Conservation (phyloP, 2,888 invertebrate species). For the Camptogramma bilineatum region DNA sequence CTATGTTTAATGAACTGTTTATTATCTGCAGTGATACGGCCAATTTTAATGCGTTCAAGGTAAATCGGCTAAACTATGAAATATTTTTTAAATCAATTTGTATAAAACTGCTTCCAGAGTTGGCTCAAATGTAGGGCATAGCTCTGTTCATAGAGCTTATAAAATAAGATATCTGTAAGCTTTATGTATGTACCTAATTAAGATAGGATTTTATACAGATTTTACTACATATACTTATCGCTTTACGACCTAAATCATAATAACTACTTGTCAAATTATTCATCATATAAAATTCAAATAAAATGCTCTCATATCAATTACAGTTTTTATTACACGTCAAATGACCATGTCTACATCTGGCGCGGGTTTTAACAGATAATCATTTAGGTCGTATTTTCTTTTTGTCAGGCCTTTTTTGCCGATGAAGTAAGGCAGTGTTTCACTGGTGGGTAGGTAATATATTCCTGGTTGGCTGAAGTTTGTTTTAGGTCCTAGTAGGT, state of each 20-base stretch:
- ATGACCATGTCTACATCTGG: conserved; percentile 66
- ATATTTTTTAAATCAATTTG: conserved; percentile 12
- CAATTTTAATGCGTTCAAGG: not conserved
- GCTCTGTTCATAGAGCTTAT: conserved; percentile 35
- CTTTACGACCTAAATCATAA: conserved; percentile 62
- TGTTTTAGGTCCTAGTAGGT: conserved; percentile 68
- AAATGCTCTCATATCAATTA: conserved; percentile 57
- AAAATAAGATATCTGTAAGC: conserved; percentile 29
- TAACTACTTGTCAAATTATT: conserved; percentile 66
- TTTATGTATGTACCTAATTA: conserved; percentile 37
- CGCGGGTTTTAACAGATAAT: conserved; percentile 62
- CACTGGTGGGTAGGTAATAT: conserved; percentile 69
- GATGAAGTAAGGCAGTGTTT: conserved; percentile 62
- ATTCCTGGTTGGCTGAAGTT: conserved; percentile 70
- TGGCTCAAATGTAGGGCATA: conserved; percentile 58
- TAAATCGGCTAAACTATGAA: not conserved
- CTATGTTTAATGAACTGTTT: not conserved
- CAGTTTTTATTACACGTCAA: conserved; percentile 51
- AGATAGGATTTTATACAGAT: conserved; percentile 36
- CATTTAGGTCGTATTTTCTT: conserved; percentile 57
- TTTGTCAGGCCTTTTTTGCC: conserved; percentile 62
- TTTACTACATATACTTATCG: conserved; percentile 32
- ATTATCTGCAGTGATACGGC: not conserved
- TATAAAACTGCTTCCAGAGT: conserved; percentile 64
- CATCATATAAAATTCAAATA: conserved; percentile 60